Percentiles rank a stretch among this genome's conserved stretches.
Conservation (phyloP, 2,113 vertebrate species). For the Epinephelus moara region DNA sequence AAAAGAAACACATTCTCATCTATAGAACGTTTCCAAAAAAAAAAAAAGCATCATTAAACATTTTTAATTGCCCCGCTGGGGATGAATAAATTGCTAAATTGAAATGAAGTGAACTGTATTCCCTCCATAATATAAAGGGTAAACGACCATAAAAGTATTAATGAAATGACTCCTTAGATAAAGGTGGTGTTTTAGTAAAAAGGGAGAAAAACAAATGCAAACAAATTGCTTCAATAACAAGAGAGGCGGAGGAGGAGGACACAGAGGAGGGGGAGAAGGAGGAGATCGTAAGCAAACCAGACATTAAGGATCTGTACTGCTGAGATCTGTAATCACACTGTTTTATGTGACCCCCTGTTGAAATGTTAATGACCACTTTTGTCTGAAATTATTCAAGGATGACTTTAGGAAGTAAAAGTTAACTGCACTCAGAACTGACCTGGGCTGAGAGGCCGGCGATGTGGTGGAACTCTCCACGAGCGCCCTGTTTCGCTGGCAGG, state of each 20-base stretch:
- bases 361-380: slow-evolving; percentile 27
- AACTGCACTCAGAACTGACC: slow-evolving; percentile 73
- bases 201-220: slow-evolving; percentile 15
- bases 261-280: neutral
- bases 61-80: slow-evolving; percentile 19
- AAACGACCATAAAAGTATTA: slow-evolving; percentile 13
- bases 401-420: neutral
- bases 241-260: neutral
- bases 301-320: slow-evolving; percentile 2
- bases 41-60: slow-evolving; percentile 4
- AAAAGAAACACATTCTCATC: neutral
- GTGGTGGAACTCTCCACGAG: slow-evolving; percentile 87
- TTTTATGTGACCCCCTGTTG: neutral
- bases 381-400: neutral
- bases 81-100: slow-evolving; percentile 10
- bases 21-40: neutral
- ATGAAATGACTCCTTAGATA: slow-evolving; percentile 11
- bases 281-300: neutral
- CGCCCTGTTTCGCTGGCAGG: slow-evolving; percentile 86
- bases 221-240: slow-evolving; percentile 25
- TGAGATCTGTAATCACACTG: slow-evolving; percentile 22
- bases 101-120: neutral
- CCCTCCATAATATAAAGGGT: slow-evolving; percentile 4
- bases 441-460: slow-evolving; percentile 83
- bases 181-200: slow-evolving; percentile 16